Evolutionary conservation across 2,113 vertebrate species (phyloP).

Genomic region (Dipodomys stephensi): DNA sequence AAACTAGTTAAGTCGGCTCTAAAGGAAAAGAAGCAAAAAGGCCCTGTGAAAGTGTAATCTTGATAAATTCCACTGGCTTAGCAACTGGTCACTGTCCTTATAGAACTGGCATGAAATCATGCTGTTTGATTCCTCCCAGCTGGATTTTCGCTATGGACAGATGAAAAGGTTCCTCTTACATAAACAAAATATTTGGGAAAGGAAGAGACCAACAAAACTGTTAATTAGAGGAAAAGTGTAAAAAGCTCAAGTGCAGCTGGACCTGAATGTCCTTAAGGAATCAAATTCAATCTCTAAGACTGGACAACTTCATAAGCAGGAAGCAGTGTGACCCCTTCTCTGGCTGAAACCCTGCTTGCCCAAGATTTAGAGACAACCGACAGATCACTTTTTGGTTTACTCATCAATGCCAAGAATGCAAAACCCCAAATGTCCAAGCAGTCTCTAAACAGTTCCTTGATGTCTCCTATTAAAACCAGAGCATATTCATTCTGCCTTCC

Average conservation of each 20-base stretch:
- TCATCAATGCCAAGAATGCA: background rate
- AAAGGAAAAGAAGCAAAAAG: conserved; percentile 13
- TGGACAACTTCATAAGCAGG: background rate
- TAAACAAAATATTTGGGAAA: conserved; percentile 48
- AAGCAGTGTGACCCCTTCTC: background rate
- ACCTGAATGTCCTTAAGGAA: background rate
- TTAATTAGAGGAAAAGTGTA: background rate
- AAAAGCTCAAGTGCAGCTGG: background rate
- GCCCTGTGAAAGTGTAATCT: background rate
- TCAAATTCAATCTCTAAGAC: background rate
- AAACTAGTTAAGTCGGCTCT: background rate
- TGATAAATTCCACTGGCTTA: background rate
- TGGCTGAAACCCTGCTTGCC: background rate
- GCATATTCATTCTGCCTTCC: background rate
- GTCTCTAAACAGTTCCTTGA: background rate
- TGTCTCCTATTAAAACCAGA: background rate
- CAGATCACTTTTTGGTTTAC: background rate
- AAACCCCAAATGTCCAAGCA: background rate
- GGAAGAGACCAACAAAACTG: conserved; percentile 8
- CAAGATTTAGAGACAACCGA: background rate
- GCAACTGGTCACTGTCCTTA: background rate
- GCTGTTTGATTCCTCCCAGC: background rate
- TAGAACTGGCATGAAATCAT: background rate
- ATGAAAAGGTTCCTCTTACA: background rate
- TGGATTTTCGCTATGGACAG: background rate